A percentile compares a stretch with the other conserved stretches of the same genome.
Evolutionary conservation across 2,797 vertebrate species (phyloP).

Genomic region (Thalassophryne amazonica): DNA sequence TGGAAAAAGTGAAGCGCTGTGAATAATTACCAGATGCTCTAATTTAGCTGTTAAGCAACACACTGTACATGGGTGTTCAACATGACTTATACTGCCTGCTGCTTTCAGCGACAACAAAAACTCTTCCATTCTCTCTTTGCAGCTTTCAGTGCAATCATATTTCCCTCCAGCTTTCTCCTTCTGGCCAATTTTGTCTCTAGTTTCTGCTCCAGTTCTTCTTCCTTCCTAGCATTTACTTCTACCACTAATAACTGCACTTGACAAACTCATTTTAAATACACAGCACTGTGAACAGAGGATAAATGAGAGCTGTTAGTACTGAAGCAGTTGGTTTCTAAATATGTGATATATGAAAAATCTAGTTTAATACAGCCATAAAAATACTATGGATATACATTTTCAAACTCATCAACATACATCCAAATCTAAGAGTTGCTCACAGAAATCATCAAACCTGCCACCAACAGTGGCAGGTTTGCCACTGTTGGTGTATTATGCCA

Average conservation of each 20-base stretch:
- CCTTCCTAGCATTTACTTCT: slow-evolving; percentile 32
- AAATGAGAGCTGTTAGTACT: slow-evolving; percentile 30
- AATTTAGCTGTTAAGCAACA: too few species aligned
- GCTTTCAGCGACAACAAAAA: slow-evolving; percentile 32
- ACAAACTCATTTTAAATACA: slow-evolving; percentile 51
- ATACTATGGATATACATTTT: too few species aligned
- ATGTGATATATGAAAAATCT: too few species aligned
- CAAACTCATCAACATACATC: too few species aligned
- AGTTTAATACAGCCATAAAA: too few species aligned
- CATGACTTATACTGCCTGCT: slow-evolving; percentile 23
- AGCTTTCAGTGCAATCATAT: slow-evolving; percentile 35
- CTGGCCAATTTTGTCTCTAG: slow-evolving; percentile 44
- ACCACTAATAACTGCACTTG: slow-evolving; percentile 51
- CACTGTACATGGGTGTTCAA: too few species aligned
- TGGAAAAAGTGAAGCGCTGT: too few species aligned
- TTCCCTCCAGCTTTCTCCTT: slow-evolving; percentile 25
- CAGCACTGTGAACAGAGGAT: slow-evolving; percentile 43
- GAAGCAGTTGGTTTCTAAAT: slow-evolving; percentile 17
- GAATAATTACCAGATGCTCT: too few species aligned
- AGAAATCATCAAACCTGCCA: too few species aligned
- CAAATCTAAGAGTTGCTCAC: too few species aligned
- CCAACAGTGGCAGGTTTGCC: too few species aligned
- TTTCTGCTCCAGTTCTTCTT: slow-evolving; percentile 57
- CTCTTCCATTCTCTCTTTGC: slow-evolving; percentile 11
- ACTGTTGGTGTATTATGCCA: too few species aligned